Base-by-base conservation (phyloP, 2,797 vertebrate species). In the Intellagama lesueurii region DNA sequence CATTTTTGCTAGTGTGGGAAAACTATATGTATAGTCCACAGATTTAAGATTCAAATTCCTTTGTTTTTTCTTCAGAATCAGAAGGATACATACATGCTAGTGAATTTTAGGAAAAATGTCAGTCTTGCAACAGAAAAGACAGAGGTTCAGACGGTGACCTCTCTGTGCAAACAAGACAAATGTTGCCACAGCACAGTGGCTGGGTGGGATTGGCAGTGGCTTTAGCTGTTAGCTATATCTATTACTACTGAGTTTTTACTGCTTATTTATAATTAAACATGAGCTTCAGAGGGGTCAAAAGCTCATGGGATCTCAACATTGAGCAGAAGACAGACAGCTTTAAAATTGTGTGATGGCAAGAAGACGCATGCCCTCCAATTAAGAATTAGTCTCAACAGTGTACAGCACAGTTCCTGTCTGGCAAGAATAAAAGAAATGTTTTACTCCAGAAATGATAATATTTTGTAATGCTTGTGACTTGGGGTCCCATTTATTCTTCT, bases 1-100 rank as follows among this genome's bases (percentile, higher is more conserved):
- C 32, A 84, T 85, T 87, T 4, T 89, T 75, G 26, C 40, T 90
- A 83, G 35, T 81, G 3, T 47, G 44, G 35, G 66, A n/a, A 88
- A 84, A 3, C 87, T 68, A 83, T 7, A 22, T 1, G 76, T 7
- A 28, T 77, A 88, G 56, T 83, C 16, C 47, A 30, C 6, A 47
- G 0, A 78, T 90, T 87, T 77, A 64, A 35, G 80, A 87, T 1
- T 90, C 60, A 86, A 81, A 75, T 81, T 89, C 6, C 16, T 73
- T 35, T 0, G 1, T 86, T 90, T 94, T 87, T 3, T 81, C 7
- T 47, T 80, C 28, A 75, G 86, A 35, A 69, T 75, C 0, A 77
- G 66, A 69, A 64, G 56, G 22, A 73, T 7, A 91, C 91, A 85
- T 7, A 91, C 91, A 83, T 87, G 0, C n/a, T 0, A 1, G 47